A percentile compares a stretch with the other conserved stretches of the same genome.
Conservation (phyloP, 2,888 invertebrate species). For the Gryllus longicercus region DNA sequence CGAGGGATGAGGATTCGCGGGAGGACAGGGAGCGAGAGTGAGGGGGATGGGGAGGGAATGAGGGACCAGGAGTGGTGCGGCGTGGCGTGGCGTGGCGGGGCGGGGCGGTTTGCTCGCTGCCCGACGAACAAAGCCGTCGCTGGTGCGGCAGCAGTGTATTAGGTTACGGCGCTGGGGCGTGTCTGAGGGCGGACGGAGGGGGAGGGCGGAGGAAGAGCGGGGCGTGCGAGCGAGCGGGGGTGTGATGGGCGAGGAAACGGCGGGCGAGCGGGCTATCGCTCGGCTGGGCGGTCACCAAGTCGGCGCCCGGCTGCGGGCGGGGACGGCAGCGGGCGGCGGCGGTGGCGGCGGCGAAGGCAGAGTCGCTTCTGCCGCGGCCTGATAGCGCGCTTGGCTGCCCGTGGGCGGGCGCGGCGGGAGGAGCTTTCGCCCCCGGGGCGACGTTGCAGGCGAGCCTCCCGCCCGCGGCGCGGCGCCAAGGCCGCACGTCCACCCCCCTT, state of each 20-base stretch:
- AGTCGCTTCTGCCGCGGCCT: neutral
- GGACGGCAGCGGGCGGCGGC: no score
- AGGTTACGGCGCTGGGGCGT: constrained; percentile 11
- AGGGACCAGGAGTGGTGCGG: no score
- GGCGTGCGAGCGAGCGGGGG: neutral
- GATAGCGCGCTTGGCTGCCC: constrained; percentile 8
- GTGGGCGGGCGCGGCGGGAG: neutral
- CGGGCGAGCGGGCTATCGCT: neutral
- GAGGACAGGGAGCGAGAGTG: no score
- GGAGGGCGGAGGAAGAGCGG: neutral
- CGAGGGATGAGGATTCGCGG: no score
- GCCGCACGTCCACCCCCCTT: no score
- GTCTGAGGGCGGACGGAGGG: neutral
- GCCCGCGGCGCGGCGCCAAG: no score
- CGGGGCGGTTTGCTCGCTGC: neutral
- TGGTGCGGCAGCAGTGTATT: neutral
- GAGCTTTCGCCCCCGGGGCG: no score
- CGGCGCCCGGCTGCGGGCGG: neutral
- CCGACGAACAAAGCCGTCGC: neutral
- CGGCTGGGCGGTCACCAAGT: neutral
- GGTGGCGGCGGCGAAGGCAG: no score
- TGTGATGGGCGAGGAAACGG: neutral
- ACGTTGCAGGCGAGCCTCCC: no score
- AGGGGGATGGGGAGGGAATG: no score
- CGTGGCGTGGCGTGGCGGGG: neutral